Percentiles rank a stretch among this genome's conserved stretches.
phyloP scores from a whole-genome alignment of 1,140 invertebrate genomes.

The Calephelis virginiensis region DNA sequence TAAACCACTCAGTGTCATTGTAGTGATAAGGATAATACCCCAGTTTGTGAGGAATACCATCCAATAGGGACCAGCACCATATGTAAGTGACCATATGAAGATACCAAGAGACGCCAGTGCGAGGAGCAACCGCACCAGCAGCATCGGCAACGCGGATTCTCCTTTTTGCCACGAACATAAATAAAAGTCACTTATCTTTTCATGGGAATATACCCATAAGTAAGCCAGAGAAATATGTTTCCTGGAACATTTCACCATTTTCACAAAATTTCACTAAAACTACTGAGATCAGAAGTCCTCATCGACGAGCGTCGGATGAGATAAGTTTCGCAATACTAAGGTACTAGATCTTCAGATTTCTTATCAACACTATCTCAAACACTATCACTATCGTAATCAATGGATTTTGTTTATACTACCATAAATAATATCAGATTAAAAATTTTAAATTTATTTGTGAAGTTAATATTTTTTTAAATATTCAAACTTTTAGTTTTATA shows the following conservation, averaged over 20 bases:
- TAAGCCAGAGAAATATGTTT: constrained; percentile 50
- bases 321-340: constrained; percentile 16
- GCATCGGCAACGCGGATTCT: constrained; percentile 50
- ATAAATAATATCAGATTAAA: neutral
- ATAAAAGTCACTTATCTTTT: constrained; percentile 60
- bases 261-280: constrained; percentile 25
- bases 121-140: constrained; percentile 79
- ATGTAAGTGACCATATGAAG: constrained; percentile 74
- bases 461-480: no score
- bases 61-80: constrained; percentile 73
- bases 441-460: no score
- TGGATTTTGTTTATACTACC: neutral
- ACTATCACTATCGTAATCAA: constrained; percentile 33
- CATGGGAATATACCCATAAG: constrained; percentile 63
- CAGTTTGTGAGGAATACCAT: constrained; percentile 86
- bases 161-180: constrained; percentile 67
- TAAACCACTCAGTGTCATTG: constrained; percentile 53
- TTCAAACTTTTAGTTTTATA: no score
- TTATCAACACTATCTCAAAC: constrained; percentile 38
- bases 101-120: constrained; percentile 63
- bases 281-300: neutral
- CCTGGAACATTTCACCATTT: constrained; percentile 67
- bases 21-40: constrained; percentile 79
- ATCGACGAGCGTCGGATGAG: neutral
- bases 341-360: constrained; percentile 25